Conservation (phyloP, 2,113 vertebrate genomes). For the Galemys pyrenaicus region DNA sequence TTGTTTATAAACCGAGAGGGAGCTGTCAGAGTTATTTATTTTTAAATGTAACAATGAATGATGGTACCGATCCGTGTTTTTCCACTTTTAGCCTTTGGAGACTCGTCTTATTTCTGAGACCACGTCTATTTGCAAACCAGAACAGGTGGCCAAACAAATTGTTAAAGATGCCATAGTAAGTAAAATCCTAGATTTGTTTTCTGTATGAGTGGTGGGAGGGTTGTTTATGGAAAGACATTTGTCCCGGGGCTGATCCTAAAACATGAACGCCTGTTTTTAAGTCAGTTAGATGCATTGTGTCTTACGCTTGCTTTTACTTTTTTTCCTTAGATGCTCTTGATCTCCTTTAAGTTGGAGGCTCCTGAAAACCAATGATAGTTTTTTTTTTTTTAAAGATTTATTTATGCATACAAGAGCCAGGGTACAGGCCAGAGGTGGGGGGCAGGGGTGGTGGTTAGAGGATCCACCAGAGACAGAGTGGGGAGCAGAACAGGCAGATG, state of each 20-base stretch:
- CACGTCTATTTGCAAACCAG: constrained; percentile 94
- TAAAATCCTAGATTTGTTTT: constrained; percentile 13
- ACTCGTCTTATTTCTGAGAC: constrained; percentile 96
- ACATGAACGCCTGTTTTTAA: background rate
- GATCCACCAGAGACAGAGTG: too few species aligned
- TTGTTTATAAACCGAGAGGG: background rate
- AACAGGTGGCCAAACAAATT: constrained; percentile 95
- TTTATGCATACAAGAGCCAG: too few species aligned
- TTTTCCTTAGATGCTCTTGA: background rate
- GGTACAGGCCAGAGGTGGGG: too few species aligned
- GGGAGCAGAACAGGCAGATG: too few species aligned
- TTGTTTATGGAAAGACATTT: background rate
- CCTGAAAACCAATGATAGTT: background rate
- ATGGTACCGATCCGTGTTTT: constrained; percentile 49
- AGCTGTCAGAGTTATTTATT: background rate
- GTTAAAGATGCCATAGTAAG: constrained; percentile 97
- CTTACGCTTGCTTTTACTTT: background rate
- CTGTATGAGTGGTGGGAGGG: background rate
- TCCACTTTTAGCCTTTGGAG: constrained; percentile 91
- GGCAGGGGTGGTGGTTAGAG: too few species aligned
- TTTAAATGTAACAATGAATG: constrained; percentile 12
- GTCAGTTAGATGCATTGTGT: background rate
- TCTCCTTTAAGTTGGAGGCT: background rate
- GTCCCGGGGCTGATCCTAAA: constrained; percentile 5
- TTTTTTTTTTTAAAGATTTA: too few species aligned